Percentiles rank a stretch among this genome's conserved stretches.
These are phyloP conservation scores for Drosophila athabasca DNA, from an alignment of 1,140 invertebrate species.

Conservation along the genomic window DNA sequence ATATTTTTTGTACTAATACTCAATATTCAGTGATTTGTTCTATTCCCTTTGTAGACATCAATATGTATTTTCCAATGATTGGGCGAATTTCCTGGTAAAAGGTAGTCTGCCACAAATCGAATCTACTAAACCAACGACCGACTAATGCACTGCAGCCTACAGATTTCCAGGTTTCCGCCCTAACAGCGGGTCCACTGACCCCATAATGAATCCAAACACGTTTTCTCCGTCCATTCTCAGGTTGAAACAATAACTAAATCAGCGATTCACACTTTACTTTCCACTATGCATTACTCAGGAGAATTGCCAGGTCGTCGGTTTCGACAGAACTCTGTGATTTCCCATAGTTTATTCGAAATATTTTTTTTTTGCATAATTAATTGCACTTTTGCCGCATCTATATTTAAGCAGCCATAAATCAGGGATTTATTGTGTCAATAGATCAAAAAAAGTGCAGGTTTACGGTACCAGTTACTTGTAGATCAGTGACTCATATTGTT, in stretches of 20 bases:
- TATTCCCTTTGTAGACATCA: neutral
- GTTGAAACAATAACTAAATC: constrained; percentile 31
- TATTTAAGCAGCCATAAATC: constrained; percentile 25
- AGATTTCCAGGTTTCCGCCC: constrained; percentile 12
- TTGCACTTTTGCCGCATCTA: constrained; percentile 13
- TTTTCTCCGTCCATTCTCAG: constrained; percentile 13
- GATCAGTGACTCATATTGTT: neutral
- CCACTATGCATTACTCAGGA: constrained; percentile 25
- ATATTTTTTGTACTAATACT: constrained; percentile 1
- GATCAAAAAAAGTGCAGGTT: constrained; percentile 11
- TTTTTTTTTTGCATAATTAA: constrained; percentile 28
- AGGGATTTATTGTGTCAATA: constrained; percentile 16
- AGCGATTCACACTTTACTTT: constrained; percentile 6
- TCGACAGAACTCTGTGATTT: constrained; percentile 46
- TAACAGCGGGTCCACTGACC: constrained; percentile 31
- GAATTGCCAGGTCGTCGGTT: constrained; percentile 46
- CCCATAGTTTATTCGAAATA: constrained; percentile 39
- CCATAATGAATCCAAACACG: constrained; percentile 29
- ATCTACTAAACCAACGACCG: too few species aligned
- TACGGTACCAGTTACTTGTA: too few species aligned
- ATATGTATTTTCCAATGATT: neutral
- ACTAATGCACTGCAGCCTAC: neutral
- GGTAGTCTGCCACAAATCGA: too few species aligned
- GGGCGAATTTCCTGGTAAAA: constrained; percentile 11
- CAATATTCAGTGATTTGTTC: neutral